Percentiles rank a stretch among this genome's conserved stretches.
Evolutionary conservation across 2,888 invertebrate species (phyloP).

Genomic region (Tuta absoluta): DNA sequence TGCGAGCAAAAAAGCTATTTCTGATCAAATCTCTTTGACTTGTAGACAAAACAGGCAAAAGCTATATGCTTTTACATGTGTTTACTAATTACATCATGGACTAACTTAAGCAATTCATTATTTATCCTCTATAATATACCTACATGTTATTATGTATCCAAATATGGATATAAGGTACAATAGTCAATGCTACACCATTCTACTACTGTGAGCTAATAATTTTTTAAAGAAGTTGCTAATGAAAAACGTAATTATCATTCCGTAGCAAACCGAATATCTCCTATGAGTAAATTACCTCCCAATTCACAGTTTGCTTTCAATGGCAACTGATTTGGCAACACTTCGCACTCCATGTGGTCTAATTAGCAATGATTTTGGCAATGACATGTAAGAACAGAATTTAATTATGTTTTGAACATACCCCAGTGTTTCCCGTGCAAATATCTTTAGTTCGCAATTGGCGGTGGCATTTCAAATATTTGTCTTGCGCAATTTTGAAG

Average conservation of each 20-base stretch:
- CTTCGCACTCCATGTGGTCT: constrained; percentile 9
- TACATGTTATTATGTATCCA: too few species aligned
- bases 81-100: too few species aligned
- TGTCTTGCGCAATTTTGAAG: constrained; percentile 59
- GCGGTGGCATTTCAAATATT: constrained; percentile 59
- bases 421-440: constrained; percentile 53
- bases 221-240: constrained; percentile 1
- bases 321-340: constrained; percentile 24
- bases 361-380: constrained; percentile 20
- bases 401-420: constrained; percentile 42
- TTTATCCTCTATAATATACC: too few species aligned
- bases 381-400: constrained; percentile 30
- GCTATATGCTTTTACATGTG: too few species aligned
- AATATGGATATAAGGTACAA: too few species aligned
- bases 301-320: constrained; percentile 13
- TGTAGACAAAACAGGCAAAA: too few species aligned
- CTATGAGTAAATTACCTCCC: constrained; percentile 9
- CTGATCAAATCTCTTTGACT: too few species aligned
- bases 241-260: not conserved
- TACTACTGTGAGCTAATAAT: too few species aligned
- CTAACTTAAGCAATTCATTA: too few species aligned
- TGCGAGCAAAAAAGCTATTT: too few species aligned
- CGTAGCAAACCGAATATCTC: not conserved
- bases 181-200: too few species aligned
- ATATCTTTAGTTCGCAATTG: constrained; percentile 52